Evolutionary conservation across 2,888 invertebrate species (phyloP).

Genomic region (Dascillus cervinus): DNA sequence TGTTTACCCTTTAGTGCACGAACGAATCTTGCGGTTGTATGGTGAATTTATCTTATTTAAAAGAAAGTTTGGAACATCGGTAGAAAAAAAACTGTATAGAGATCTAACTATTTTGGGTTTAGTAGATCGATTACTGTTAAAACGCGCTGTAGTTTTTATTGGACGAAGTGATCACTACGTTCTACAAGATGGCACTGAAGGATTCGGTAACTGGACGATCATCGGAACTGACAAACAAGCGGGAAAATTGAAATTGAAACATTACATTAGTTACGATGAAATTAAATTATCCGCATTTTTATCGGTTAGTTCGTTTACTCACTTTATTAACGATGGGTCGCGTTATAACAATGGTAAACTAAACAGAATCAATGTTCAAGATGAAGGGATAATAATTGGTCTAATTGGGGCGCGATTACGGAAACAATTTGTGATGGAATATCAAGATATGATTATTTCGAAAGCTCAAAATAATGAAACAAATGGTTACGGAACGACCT

Average conservation of each 20-base stretch:
- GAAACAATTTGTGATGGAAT: slow-evolving; percentile 46
- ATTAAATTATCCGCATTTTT: slow-evolving; percentile 51
- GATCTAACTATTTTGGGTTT: slow-evolving; percentile 43
- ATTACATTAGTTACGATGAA: slow-evolving; percentile 53
- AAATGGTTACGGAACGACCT: slow-evolving; percentile 41
- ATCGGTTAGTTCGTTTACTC: slow-evolving; percentile 48
- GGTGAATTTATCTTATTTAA: slow-evolving; percentile 59
- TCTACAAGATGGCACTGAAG: slow-evolving; percentile 36
- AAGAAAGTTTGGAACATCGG: slow-evolving; percentile 28
- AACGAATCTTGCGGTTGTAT: slow-evolving; percentile 54
- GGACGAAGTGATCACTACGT: slow-evolving; percentile 23
- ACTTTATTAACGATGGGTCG: slow-evolving; percentile 51
- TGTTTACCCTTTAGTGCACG: slow-evolving; percentile 62
- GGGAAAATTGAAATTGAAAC: slow-evolving; percentile 41
- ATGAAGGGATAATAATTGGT: slow-evolving; percentile 46
- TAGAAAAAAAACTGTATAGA: slow-evolving; percentile 36
- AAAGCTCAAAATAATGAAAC: slow-evolving; percentile 44
- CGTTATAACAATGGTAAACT: slow-evolving; percentile 46
- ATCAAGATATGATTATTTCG: slow-evolving; percentile 45
- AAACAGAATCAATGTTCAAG: slow-evolving; percentile 38
- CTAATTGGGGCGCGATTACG: slow-evolving; percentile 44
- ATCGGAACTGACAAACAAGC: slow-evolving; percentile 46
- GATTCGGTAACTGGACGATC: slow-evolving; percentile 46
- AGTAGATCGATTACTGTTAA: slow-evolving; percentile 46
- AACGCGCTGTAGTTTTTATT: slow-evolving; percentile 47